Percentiles rank a stretch among this genome's conserved stretches.
Evolutionary conservation across 2,888 invertebrate genomes (phyloP).

Genomic region (Lutraria lutraria): DNA sequence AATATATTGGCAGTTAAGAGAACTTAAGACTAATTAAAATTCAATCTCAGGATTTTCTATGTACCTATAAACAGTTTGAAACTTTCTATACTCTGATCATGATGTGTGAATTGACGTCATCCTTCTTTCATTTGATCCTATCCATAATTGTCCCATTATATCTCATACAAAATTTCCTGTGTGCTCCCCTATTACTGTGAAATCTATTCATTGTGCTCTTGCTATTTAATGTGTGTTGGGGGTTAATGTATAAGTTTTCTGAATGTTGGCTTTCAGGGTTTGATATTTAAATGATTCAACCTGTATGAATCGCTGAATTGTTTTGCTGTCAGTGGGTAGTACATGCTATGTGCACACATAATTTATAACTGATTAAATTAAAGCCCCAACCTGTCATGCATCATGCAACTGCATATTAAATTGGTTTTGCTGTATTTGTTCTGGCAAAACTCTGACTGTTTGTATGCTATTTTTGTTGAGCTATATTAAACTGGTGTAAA

Average conservation of each 20-base stretch:
- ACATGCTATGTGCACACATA: background rate
- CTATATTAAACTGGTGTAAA: too few relatives aligned
- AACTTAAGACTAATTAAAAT: background rate
- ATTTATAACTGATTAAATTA: background rate
- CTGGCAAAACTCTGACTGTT: too few relatives aligned
- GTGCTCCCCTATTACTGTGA: background rate
- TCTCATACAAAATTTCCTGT: background rate
- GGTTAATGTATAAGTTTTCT: background rate
- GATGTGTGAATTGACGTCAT: conserved; percentile 24
- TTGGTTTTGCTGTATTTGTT: too few relatives aligned
- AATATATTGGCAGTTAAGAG: too few relatives aligned
- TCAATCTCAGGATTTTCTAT: background rate
- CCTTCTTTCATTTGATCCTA: background rate
- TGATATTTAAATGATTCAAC: background rate
- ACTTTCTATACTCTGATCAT: background rate
- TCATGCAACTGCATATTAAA: background rate
- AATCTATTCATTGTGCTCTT: background rate
- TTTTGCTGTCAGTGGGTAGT: background rate
- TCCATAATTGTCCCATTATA: background rate
- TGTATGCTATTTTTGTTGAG: too few relatives aligned
- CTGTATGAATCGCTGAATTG: background rate
- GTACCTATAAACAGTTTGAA: background rate
- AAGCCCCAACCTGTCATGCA: background rate
- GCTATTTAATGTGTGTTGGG: background rate
- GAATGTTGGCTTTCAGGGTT: background rate